Base-by-base conservation (phyloP, 2,888 invertebrate genomes). In the Xestoiulus laeticollis region DNA sequence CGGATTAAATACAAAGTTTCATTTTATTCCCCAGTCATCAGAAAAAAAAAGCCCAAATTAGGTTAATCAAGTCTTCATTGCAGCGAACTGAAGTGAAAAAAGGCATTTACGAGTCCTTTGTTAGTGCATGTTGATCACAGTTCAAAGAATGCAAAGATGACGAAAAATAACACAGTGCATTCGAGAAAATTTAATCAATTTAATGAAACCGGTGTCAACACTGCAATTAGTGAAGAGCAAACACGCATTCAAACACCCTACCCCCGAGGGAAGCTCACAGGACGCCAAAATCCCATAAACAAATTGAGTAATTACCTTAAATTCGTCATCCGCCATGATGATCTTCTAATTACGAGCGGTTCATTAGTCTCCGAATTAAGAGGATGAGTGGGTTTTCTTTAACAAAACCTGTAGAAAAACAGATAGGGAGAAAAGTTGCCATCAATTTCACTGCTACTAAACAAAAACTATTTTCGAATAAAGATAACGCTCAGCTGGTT, bases 171-270 rank as follows among this genome's bases (percentile, higher is more conserved):
- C n/a, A 5, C 53, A 1, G 53, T 1, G 53, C n/a, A 53, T 53
- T 53, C n/a, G 53, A 68, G 26, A 68, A 68, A 68, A 68, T 68
- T 68, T 68, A 68, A 68, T 68, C 68, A 68, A 68, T 26, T 68
- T 68, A 68, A 68, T 68, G 68, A 68, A 68, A 68, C 26, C 68
- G 26, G 68, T 68, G 68, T 68, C 68, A 68, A 68, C 26, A 26
- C 26, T 26, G 14, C 68, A 68, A 68, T 68, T 68, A 68, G 68
- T 22, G 68, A 26, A 68, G 68, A 68, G 26, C 26, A 68, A 68
- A 22, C 59, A 22, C 16, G 59, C 59, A 53, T 10, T 53, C 53
- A 53, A 53, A 26, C 68, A 26, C 68, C 26, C 26, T 8, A 10
- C 26, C 26, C 68, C 68, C 26, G 14, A 68, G 68, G 26, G 68